Percentiles rank a stretch among this genome's conserved stretches.
phyloP scores from a whole-genome alignment of 2,113 vertebrate species.

The Thomomys bottae region DNA sequence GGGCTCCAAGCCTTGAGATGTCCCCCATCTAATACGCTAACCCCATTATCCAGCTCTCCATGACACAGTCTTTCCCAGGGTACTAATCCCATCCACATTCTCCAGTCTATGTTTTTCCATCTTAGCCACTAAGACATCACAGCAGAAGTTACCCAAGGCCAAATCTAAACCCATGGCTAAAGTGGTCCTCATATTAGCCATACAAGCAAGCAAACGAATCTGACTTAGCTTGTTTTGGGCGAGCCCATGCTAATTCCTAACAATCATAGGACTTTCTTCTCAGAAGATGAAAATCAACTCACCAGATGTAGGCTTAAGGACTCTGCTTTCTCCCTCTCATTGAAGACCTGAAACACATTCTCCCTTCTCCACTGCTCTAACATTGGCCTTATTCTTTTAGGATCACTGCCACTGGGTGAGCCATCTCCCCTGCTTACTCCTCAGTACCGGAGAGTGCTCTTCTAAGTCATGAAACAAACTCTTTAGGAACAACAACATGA shows the following conservation, averaged over 20 bases:
- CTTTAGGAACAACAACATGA: neutral
- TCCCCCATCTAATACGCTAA: neutral
- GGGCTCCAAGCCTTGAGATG: neutral
- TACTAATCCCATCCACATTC: neutral
- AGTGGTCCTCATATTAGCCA: neutral
- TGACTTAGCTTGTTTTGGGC: neutral
- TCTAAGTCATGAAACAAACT: slow-evolving; percentile 60
- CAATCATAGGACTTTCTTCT: slow-evolving; percentile 2
- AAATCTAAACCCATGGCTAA: slow-evolving; percentile 8
- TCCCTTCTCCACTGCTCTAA: neutral
- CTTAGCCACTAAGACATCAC: slow-evolving; percentile 14
- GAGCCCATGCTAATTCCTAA: neutral
- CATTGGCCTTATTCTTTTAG: neutral
- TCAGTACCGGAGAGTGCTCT: neutral
- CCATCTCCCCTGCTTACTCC: neutral
- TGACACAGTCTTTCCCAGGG: neutral
- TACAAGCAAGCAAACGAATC: neutral
- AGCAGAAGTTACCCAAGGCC: neutral
- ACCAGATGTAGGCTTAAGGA: neutral
- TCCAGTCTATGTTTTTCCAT: neutral
- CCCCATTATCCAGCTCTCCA: neutral
- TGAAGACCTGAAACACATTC: slow-evolving; percentile 4
- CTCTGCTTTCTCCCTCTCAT: neutral
- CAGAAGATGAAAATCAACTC: slow-evolving; percentile 42
- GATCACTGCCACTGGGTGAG: neutral